These are phyloP conservation scores for Bombus balteatus DNA, from an alignment of 1,140 invertebrate genomes.

Conservation along the genomic window DNA sequence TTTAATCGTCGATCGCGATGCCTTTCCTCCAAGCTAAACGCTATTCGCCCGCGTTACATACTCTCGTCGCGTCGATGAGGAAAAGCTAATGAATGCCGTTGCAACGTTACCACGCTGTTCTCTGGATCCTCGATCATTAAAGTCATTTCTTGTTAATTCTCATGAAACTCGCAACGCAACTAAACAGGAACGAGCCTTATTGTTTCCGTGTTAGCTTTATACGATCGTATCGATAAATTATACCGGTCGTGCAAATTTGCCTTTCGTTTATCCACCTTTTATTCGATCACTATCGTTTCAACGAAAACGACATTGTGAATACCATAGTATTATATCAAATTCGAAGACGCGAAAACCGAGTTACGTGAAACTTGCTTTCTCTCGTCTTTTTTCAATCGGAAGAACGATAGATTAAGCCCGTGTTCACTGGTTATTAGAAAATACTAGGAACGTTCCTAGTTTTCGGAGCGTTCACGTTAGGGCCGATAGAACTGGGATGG, in stretches of 20 bases:
- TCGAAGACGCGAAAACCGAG: neutral
- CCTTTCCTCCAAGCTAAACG: neutral
- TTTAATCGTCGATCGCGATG: neutral
- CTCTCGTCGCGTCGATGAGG: accelerated
- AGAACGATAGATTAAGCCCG: neutral
- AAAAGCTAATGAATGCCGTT: neutral
- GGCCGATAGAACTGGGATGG: neutral
- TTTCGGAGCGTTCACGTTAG: accelerated
- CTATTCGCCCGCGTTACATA: neutral
- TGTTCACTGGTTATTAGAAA: neutral
- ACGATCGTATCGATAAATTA: neutral
- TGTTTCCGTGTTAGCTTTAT: neutral
- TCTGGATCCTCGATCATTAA: neutral
- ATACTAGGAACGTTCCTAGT: neutral
- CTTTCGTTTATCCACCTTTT: neutral
- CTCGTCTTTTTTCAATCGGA: neutral
- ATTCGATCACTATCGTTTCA: neutral
- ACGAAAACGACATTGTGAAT: neutral
- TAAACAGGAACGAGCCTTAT: neutral
- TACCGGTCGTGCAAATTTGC: neutral
- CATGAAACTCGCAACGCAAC: neutral
- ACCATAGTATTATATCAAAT: too few relatives aligned
- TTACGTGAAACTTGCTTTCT: too few relatives aligned
- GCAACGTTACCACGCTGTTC: too few relatives aligned
- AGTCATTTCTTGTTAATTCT: neutral